Evolutionary conservation across 1,140 invertebrate species (phyloP), one percentile per base, ranked within the genome.

Genomic region (Marisa cornuarietis): DNA sequence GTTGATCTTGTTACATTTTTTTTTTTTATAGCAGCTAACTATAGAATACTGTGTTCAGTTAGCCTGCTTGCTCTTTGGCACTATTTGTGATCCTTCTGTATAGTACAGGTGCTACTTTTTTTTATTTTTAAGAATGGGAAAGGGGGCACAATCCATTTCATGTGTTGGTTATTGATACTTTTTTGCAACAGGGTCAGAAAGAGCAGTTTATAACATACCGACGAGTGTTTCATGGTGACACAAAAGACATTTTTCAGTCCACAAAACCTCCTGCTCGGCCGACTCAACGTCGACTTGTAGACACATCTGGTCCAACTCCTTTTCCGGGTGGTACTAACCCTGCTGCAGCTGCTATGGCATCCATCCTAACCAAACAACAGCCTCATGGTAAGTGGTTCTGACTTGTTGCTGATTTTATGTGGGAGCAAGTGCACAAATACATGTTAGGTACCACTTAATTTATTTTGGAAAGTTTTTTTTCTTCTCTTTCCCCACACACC

Each of bases 121-220:
- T 13, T 65, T 6, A 20, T 24, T 24, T 65, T 31, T 26, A 13
- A 26, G 66, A 13, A 24, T 14, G 24, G 13, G 24, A 2, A 24
- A 69, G 13, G 66, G 13, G 66, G 11, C n/a, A 69, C 14, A 69
- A 31, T 79, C 20, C 52, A 22, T 24, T 24, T 31, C 11, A 14
- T 54, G 71, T 62, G 9, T 22, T 65, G 31, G 49, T 68, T 51
- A 42, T 61, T 62, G 58, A 4, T 63, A 62, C 82, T 77, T 71
- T 83, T 77, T 71, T 58, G 73, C 84, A 85, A 31, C 92, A 94
- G 83, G 93, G 93, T 79, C 95, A 96, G 86, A 96, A 96, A 90
- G 95, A 96, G 82, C 94, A 95, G 72, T 97, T 95, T 88, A 90
- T 96, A 0, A 95, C 95, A 86, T 93, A 96, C 66, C 90, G 95